A percentile compares a stretch with the other conserved stretches of the same genome.
These are phyloP conservation scores for Zapornia atra DNA, from an alignment of 2,113 vertebrate species.

Conservation along the genomic window DNA sequence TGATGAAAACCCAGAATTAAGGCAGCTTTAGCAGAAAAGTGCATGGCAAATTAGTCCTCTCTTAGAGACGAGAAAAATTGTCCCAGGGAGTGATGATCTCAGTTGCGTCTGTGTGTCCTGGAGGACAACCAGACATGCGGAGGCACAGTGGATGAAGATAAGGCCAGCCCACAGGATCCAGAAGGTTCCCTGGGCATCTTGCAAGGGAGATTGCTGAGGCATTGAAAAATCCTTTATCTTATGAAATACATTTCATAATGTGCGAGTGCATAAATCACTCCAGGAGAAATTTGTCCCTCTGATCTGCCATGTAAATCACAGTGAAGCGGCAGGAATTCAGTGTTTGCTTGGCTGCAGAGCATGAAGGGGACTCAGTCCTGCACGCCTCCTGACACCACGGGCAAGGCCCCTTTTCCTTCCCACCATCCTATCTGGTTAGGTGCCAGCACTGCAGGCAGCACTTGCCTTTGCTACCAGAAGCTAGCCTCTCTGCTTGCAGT, in stretches of 20 bases:
- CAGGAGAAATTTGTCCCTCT: background rate
- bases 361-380: slow-evolving; percentile 6
- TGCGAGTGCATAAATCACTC: background rate
- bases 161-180: background rate
- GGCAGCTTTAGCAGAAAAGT: background rate
- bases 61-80: background rate
- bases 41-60: background rate
- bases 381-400: fast-evolving
- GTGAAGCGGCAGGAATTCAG: background rate
- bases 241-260: background rate
- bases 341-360: background rate
- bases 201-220: background rate
- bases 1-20: background rate
- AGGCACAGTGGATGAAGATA: background rate
- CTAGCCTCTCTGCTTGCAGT: background rate
- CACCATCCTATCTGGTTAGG: background rate
- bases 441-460: background rate
- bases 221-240: background rate
- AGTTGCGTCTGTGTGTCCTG: background rate
- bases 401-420: background rate
- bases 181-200: background rate
- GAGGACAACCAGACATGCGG: background rate
- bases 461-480: background rate
- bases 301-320: background rate
- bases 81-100: background rate